Evolutionary conservation across 1,140 invertebrate genomes (phyloP).

Genomic region (Dreissena polymorpha): DNA sequence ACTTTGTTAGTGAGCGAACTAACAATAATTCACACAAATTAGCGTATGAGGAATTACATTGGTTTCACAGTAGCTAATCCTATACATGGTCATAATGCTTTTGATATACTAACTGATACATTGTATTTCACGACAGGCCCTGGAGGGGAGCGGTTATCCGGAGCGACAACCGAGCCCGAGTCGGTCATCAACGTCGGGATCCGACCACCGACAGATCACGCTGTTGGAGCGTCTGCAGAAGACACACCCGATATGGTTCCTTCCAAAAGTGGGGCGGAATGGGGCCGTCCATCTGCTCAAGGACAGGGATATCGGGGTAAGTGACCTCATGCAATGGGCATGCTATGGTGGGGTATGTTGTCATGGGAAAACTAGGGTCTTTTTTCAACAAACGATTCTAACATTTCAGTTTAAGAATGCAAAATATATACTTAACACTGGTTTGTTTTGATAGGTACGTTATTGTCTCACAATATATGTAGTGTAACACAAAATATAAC

Average conservation of each 20-base stretch:
- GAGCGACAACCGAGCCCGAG: conserved; percentile 55
- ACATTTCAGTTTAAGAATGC: not conserved
- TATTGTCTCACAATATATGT: no score
- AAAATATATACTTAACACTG: no score
- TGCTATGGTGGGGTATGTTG: not conserved
- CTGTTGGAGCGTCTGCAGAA: conserved; percentile 92
- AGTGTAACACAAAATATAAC: no score
- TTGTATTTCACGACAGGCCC: conserved; percentile 45
- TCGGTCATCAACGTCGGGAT: conserved; percentile 56
- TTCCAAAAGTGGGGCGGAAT: conserved; percentile 94
- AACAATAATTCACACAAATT: no score
- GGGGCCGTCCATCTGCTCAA: conserved; percentile 95
- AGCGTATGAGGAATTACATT: no score
- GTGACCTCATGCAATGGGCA: not conserved
- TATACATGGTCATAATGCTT: no score
- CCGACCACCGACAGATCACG: conserved; percentile 82
- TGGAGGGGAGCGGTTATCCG: conserved; percentile 55
- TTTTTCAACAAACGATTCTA: not conserved
- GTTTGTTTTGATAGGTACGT: no score
- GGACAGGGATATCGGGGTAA: conserved; percentile 94
- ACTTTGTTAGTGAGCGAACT: no score
- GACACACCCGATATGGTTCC: conserved; percentile 96
- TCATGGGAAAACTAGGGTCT: not conserved
- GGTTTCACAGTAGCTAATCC: no score
- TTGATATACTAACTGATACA: no score